These are phyloP conservation scores for Sinelater perroti DNA, from an alignment of 2,888 invertebrate species.

Conservation along the genomic window DNA sequence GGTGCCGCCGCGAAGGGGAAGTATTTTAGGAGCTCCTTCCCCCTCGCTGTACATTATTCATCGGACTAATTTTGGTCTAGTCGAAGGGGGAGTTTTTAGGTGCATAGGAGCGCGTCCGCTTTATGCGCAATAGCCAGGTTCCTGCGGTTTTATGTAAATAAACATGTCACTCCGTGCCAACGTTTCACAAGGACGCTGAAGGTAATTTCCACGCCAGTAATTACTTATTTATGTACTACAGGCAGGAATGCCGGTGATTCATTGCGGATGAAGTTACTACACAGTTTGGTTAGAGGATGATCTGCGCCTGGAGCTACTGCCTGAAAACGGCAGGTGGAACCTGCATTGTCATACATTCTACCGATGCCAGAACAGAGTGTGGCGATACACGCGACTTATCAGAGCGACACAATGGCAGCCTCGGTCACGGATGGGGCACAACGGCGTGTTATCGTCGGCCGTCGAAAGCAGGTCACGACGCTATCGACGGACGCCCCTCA, in stretches of 20 bases:
- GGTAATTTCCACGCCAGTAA: conserved; percentile 46
- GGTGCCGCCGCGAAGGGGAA: too few relatives aligned
- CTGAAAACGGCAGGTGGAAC: too few relatives aligned
- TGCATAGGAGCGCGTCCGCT: too few relatives aligned
- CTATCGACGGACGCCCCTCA: conserved; percentile 37
- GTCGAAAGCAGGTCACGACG: conserved; percentile 45
- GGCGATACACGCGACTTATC: conserved; percentile 22
- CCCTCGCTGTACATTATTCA: too few relatives aligned
- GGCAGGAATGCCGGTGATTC: conserved; percentile 44
- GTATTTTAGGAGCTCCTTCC: too few relatives aligned
- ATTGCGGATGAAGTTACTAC: conserved; percentile 23
- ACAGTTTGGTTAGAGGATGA: too few relatives aligned
- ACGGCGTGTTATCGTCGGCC: conserved; percentile 36
- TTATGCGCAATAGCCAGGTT: conserved; percentile 28
- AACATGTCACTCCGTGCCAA: conserved; percentile 26
- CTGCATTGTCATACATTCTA: too few relatives aligned
- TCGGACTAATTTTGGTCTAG: too few relatives aligned
- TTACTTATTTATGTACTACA: conserved; percentile 43
- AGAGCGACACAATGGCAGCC: conserved; percentile 23
- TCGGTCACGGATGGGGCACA: conserved; percentile 31
- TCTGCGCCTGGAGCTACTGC: too few relatives aligned
- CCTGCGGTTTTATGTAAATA: conserved; percentile 28
- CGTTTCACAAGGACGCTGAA: conserved; percentile 48
- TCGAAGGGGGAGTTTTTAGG: too few relatives aligned
- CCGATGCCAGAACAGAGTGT: too few relatives aligned